phyloP scores from a whole-genome alignment of 2,113 vertebrate species.

The Alexandromys fortis region DNA sequence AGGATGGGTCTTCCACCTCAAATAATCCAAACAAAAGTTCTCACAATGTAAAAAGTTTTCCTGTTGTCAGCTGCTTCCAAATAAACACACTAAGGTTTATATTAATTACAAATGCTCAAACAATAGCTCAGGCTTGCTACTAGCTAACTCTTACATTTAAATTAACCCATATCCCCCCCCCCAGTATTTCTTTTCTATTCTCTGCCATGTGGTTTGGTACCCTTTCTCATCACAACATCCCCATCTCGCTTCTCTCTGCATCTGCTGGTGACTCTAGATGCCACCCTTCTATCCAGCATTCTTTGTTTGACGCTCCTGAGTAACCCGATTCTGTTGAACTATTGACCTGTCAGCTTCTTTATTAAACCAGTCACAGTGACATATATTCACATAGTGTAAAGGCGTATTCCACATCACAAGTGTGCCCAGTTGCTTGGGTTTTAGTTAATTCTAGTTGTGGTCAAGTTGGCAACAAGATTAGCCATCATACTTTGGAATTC shows the following conservation, averaged over 20 bases:
- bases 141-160: background rate
- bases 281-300: background rate
- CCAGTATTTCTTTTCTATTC: background rate
- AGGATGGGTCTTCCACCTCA: background rate
- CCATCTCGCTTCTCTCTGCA: background rate
- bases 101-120: background rate
- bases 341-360: background rate
- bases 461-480: background rate
- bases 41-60: background rate
- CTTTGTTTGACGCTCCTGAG: background rate
- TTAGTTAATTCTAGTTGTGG: background rate
- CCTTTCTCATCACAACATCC: background rate
- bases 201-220: background rate
- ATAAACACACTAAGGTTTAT: background rate
- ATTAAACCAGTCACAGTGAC: background rate
- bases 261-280: background rate
- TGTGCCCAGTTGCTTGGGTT: background rate
- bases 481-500: background rate
- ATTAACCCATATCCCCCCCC: background rate
- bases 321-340: background rate
- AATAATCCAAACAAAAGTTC: background rate
- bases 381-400: background rate
- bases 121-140: background rate
- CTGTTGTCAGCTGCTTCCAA: background rate
- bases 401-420: background rate